Conservation (phyloP, 2,797 vertebrate species). For the Phrynocephalus vlangalii region DNA sequence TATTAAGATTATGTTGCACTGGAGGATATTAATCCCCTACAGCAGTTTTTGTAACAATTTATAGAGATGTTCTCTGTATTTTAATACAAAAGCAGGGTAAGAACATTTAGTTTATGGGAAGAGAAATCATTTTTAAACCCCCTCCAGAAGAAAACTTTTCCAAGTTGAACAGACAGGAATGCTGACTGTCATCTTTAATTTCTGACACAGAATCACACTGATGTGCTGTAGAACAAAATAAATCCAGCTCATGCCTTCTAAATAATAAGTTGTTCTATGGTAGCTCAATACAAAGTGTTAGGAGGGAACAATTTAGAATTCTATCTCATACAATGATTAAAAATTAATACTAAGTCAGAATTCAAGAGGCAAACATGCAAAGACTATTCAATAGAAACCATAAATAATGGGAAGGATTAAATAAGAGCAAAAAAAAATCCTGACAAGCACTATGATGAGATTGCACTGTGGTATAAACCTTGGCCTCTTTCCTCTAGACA, state of each 20-base stretch:
- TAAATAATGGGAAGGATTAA: slow-evolving; percentile 49
- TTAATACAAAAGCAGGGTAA: slow-evolving; percentile 29
- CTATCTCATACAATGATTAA: slow-evolving; percentile 29
- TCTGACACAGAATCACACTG: slow-evolving; percentile 5
- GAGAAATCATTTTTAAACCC: background rate
- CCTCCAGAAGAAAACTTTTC: slow-evolving; percentile 11
- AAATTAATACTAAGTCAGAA: slow-evolving; percentile 49
- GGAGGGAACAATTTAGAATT: slow-evolving; percentile 17
- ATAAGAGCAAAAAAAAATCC: slow-evolving; percentile 29
- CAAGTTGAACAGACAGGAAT: background rate
- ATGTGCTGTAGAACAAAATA: background rate
- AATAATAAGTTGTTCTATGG: slow-evolving; percentile 5
- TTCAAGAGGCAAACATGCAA: slow-evolving; percentile 25
- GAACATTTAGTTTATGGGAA: background rate
- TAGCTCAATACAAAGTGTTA: slow-evolving; percentile 2
- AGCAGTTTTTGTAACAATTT: slow-evolving; percentile 15
- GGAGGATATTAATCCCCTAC: slow-evolving; percentile 33
- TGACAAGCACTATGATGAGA: slow-evolving; percentile 29
- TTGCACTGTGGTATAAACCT: background rate
- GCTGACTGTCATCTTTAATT: slow-evolving; percentile 17
- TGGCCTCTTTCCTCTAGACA: slow-evolving; percentile 7
- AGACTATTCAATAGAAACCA: slow-evolving; percentile 13
- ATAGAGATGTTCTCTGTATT: slow-evolving; percentile 34
- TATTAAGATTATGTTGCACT: slow-evolving; percentile 40
- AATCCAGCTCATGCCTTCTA: slow-evolving; percentile 17